Evolutionary conservation across 1,140 invertebrate genomes (phyloP).

Genomic region (Diprion similis): DNA sequence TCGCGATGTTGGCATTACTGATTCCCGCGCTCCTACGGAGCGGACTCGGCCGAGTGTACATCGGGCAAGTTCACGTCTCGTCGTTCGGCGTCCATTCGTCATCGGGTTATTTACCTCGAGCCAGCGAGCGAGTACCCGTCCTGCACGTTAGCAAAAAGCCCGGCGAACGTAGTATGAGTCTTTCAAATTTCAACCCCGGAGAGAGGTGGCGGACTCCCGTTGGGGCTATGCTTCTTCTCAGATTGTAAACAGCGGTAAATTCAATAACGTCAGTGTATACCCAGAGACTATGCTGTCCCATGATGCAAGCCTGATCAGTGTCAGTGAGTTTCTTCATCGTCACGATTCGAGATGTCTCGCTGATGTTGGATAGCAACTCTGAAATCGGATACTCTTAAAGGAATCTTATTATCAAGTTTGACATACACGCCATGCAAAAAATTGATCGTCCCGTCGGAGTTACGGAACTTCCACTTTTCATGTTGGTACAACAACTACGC

Average conservation of each 20-base stretch:
- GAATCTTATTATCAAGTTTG: neutral
- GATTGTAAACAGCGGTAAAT: conserved; percentile 7
- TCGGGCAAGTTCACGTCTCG: neutral
- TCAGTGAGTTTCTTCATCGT: too few relatives aligned
- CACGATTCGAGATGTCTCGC: too few relatives aligned
- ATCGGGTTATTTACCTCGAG: too few relatives aligned
- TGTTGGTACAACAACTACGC: too few relatives aligned
- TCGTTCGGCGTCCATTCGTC: too few relatives aligned
- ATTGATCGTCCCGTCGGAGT: neutral
- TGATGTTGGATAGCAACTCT: too few relatives aligned
- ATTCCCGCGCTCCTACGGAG: too few relatives aligned
- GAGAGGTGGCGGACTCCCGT: neutral
- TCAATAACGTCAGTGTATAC: neutral
- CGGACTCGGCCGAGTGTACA: neutral
- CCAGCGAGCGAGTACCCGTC: neutral
- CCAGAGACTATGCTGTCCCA: neutral
- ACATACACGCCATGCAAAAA: neutral
- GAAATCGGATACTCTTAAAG: too few relatives aligned
- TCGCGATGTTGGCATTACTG: too few relatives aligned
- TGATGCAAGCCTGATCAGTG: too few relatives aligned
- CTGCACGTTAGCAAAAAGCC: neutral
- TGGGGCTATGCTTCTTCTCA: neutral
- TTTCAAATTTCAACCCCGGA: neutral
- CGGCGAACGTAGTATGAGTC: neutral
- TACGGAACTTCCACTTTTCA: neutral